Conservation (phyloP, 2,113 vertebrate species). For the Nycticebus coucang region DNA sequence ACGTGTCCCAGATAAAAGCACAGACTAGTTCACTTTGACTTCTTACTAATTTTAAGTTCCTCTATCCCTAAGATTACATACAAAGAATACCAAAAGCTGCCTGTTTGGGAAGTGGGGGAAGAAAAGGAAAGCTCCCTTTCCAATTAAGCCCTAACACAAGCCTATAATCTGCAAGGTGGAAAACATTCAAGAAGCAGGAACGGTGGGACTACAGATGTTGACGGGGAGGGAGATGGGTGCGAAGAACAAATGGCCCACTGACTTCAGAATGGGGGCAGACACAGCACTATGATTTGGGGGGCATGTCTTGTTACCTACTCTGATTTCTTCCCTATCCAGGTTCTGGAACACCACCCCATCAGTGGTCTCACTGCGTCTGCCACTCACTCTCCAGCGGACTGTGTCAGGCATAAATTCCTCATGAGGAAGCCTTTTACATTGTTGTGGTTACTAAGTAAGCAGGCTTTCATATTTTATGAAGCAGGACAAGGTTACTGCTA, state of each 20-base stretch:
- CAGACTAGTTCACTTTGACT: not conserved
- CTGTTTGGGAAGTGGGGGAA: not conserved
- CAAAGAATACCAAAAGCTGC: not conserved
- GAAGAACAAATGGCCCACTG: not conserved
- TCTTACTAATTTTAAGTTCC: not conserved
- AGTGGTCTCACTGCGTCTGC: not conserved
- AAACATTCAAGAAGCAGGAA: not conserved
- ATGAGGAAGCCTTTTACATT: slow-evolving; percentile 39
- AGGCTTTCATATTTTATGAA: slow-evolving; percentile 68
- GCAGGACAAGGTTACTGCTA: not conserved
- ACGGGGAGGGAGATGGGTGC: too few species aligned
- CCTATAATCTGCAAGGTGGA: not conserved
- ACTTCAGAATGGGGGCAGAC: not conserved
- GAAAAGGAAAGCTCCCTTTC: not conserved
- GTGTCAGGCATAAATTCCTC: not conserved
- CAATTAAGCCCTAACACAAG: not conserved
- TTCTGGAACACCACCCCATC: not conserved
- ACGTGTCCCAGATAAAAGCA: not conserved
- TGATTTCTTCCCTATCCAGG: not conserved
- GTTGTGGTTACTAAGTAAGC: slow-evolving; percentile 52
- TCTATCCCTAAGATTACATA: not conserved
- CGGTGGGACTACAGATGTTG: not conserved
- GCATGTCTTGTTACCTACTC: not conserved
- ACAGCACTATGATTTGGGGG: not conserved
- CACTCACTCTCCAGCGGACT: not conserved